Conservation (phyloP, 2,113 vertebrate genomes). For the Cyanocitta stelleri region DNA sequence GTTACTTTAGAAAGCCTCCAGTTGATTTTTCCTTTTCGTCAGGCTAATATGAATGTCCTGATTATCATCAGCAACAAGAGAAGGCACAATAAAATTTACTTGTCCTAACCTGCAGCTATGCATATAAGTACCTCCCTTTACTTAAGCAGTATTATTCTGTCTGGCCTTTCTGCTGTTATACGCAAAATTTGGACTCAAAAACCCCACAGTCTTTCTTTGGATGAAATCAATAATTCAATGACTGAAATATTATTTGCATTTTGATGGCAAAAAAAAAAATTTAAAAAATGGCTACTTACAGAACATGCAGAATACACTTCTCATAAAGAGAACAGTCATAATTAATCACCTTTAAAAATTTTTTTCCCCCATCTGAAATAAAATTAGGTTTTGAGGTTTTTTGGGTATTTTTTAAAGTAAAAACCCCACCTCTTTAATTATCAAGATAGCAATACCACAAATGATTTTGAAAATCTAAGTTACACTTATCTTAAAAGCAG, state of each 20-base stretch:
- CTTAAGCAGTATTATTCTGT: background rate
- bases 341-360: background rate
- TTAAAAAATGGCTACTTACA: background rate
- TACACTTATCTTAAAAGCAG: background rate
- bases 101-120: conserved; percentile 42
- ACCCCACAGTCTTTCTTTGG: background rate
- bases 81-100: conserved; percentile 35
- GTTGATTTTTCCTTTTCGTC: background rate
- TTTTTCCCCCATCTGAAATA: background rate
- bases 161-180: background rate
- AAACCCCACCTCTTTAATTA: background rate
- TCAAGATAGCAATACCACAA: background rate
- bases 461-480: background rate
- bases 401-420: background rate
- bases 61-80: conserved; percentile 32
- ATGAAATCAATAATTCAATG: background rate
- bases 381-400: background rate
- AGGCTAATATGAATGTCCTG: background rate
- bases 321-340: background rate
- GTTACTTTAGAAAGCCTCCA: background rate
- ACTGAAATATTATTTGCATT: background rate
- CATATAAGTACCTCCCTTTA: background rate
- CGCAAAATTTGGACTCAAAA: background rate
- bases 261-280: background rate
- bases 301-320: background rate